These are phyloP conservation scores for Holothuria glaberrima DNA, from an alignment of 35 echinoderm and acorn worm species.

Conservation along the genomic window DNA sequence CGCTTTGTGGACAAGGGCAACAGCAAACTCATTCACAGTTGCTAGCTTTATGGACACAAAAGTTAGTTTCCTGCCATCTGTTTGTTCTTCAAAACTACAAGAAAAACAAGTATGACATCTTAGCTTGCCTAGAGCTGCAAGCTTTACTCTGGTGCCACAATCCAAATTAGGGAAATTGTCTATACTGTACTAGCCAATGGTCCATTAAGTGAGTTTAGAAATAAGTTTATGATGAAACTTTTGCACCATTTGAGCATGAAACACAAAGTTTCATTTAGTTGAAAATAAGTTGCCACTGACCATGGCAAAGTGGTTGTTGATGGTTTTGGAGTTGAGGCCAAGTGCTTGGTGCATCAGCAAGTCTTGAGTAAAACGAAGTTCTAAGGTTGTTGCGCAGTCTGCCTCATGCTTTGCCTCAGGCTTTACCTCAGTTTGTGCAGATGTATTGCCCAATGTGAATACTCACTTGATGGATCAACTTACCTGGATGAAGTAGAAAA, in stretches of 20 bases:
- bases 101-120: too few relatives aligned
- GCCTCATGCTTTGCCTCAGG: not conserved
- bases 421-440: not conserved
- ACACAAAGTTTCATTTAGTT: conserved; percentile 1
- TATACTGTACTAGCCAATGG: too few relatives aligned
- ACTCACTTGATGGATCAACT: conserved; percentile 24
- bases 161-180: not conserved
- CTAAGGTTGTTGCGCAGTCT: not conserved
- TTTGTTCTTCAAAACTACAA: too few relatives aligned
- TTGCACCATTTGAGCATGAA: not conserved
- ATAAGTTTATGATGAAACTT: conserved; percentile 1
- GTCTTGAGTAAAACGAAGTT: not conserved
- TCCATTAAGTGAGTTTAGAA: not conserved
- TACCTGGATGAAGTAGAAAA: not conserved
- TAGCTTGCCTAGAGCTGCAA: not conserved
- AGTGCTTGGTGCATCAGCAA: not conserved
- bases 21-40: too few relatives aligned
- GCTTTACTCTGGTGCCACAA: not conserved
- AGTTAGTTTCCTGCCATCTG: too few relatives aligned
- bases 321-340: not conserved
- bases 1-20: too few relatives aligned
- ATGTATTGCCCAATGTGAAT: not conserved
- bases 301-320: conserved; percentile 2
- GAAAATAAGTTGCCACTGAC: not conserved
- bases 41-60: too few relatives aligned